Percentiles rank a stretch among this genome's conserved stretches.
These are phyloP conservation scores for Leptodactylus fallax DNA, from an alignment of 2,797 vertebrate genomes.

Conservation along the genomic window DNA sequence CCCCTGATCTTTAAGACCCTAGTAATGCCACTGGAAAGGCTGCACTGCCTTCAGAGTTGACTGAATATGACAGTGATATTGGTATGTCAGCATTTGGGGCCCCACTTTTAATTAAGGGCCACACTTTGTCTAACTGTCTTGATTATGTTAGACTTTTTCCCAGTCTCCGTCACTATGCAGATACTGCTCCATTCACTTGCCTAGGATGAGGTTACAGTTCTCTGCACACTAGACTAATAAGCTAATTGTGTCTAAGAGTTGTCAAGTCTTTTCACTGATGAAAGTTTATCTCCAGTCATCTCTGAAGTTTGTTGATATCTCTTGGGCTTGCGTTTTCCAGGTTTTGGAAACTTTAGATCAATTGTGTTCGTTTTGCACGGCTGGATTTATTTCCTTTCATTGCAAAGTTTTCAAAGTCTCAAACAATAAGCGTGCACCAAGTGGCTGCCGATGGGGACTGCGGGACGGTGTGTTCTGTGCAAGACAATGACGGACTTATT, in stretches of 20 bases:
- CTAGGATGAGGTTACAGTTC: background rate
- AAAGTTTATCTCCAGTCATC: background rate
- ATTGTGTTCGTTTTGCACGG: background rate
- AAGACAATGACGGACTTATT: slow-evolving; percentile 25
- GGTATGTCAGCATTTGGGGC: no score
- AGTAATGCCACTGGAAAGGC: no score
- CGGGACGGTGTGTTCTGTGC: background rate
- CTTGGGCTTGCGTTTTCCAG: background rate
- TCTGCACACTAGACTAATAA: background rate
- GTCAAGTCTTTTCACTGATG: background rate
- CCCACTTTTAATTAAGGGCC: no score
- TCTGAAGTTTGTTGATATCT: slow-evolving; percentile 16
- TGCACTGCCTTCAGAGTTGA: no score
- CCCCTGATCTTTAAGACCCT: no score
- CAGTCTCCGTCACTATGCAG: no score
- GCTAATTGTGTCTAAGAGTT: background rate
- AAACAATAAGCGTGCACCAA: background rate
- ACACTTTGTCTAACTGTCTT: no score
- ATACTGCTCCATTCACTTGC: no score
- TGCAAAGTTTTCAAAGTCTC: background rate
- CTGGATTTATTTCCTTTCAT: background rate
- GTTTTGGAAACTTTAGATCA: background rate
- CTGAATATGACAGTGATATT: no score
- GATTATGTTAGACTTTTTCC: no score
- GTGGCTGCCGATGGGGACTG: background rate